A percentile compares a stretch with the other conserved stretches of the same genome.
Conservation (phyloP, 2,113 vertebrate genomes). For the Numenius arquata region DNA sequence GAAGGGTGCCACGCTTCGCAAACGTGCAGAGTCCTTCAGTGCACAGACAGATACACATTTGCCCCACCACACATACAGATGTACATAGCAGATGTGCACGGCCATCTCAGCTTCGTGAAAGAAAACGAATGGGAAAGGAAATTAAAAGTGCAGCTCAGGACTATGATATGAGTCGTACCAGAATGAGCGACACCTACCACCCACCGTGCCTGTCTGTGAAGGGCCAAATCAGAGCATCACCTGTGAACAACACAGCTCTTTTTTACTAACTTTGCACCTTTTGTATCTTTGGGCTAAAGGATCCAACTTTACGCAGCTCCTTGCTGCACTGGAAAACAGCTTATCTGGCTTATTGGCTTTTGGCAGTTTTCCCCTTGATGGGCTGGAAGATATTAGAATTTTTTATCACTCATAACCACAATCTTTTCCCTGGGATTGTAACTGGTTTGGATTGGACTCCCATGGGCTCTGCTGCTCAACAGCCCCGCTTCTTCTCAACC, state of each 20-base stretch:
- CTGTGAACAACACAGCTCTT: background rate
- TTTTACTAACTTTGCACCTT: background rate
- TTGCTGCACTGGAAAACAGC: background rate
- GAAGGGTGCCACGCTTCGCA: background rate
- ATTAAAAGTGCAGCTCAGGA: background rate
- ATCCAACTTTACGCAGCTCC: background rate
- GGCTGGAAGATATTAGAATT: background rate
- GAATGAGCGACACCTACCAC: background rate
- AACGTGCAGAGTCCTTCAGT: background rate
- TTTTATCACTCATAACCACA: background rate
- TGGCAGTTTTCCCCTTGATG: background rate
- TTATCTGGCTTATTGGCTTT: background rate
- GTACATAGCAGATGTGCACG: background rate
- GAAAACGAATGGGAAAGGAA: background rate
- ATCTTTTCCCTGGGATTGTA: background rate
- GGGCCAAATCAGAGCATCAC: background rate
- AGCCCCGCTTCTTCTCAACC: background rate
- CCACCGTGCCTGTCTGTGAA: background rate
- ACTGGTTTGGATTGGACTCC: background rate
- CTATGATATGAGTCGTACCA: background rate
- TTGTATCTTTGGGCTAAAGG: background rate
- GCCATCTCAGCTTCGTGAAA: background rate
- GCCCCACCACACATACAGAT: background rate
- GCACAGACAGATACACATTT: background rate
- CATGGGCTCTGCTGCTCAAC: background rate